Evolutionary conservation across 2,888 invertebrate species (phyloP).

Genomic region (Parnassius mnemosyne): DNA sequence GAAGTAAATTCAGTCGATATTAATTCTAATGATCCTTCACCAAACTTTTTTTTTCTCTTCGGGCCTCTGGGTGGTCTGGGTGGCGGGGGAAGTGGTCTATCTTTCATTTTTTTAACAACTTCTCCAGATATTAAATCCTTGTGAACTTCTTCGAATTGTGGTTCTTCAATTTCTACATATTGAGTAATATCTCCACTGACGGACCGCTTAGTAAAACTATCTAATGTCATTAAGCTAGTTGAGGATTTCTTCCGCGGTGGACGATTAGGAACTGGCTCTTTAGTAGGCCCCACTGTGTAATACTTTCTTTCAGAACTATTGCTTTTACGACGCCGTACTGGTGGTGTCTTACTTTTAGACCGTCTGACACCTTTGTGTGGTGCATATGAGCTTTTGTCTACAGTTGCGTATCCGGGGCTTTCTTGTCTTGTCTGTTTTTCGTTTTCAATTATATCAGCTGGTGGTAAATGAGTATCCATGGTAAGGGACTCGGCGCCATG

Average conservation of each 20-base stretch:
- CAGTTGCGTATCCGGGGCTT: conserved; percentile 86
- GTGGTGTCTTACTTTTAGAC: conserved; percentile 77
- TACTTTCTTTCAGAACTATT: conserved; percentile 82
- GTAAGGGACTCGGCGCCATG: conserved; percentile 85
- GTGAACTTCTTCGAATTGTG: conserved; percentile 79
- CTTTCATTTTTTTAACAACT: conserved; percentile 90
- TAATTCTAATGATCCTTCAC: conserved; percentile 36
- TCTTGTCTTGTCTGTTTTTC: conserved; percentile 68
- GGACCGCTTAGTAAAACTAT: conserved; percentile 72
- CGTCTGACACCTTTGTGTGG: conserved; percentile 81
- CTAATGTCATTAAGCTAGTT: conserved; percentile 74
- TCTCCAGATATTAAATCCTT: conserved; percentile 87
- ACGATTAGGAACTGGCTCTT: conserved; percentile 78
- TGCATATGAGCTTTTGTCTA: conserved; percentile 85
- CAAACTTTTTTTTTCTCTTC: conserved; percentile 59
- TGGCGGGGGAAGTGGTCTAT: conserved; percentile 91
- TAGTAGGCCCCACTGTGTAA: conserved; percentile 81
- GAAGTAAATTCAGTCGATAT: conserved; percentile 33
- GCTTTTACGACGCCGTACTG: conserved; percentile 66
- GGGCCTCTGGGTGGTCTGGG: conserved; percentile 89
- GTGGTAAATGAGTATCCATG: conserved; percentile 68
- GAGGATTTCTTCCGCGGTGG: conserved; percentile 83
- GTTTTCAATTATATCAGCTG: conserved; percentile 51
- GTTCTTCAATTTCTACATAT: conserved; percentile 82
- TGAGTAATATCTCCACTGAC: conserved; percentile 73